A percentile compares a stretch with the other conserved stretches of the same genome.
These are phyloP conservation scores for Echinarachnius parma DNA, from an alignment of 53 echinoderm and acorn worm species.

Conservation along the genomic window DNA sequence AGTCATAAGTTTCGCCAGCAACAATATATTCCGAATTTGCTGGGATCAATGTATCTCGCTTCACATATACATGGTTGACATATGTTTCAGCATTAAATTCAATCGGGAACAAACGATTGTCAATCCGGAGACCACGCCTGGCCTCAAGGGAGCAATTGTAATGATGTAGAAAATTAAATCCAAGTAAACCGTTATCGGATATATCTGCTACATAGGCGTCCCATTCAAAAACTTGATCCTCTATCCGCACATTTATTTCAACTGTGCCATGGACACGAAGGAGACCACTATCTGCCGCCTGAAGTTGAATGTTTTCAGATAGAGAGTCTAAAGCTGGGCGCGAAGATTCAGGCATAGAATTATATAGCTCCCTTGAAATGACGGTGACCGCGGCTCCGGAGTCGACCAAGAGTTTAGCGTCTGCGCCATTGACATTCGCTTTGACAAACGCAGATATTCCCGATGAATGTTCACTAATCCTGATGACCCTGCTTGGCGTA, in stretches of 20 bases:
- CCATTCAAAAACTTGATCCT: slow-evolving; percentile 16
- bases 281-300: slow-evolving; percentile 4
- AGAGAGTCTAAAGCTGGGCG: slow-evolving; percentile 25
- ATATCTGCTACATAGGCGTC: slow-evolving; percentile 24
- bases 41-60: slow-evolving; percentile 16
- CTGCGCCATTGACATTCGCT: too few species aligned
- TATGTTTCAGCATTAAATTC: not conserved
- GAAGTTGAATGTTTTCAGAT: slow-evolving; percentile 10
- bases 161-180: slow-evolving; percentile 25
- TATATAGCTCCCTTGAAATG: slow-evolving; percentile 12
- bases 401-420: slow-evolving; percentile 33
- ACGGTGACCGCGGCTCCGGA: slow-evolving; percentile 35
- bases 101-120: slow-evolving; percentile 13
- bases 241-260: slow-evolving; percentile 7
- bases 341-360: not conserved
- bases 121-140: slow-evolving; percentile 27
- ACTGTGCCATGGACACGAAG: slow-evolving; percentile 20
- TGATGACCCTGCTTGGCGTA: not conserved
- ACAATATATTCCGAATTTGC: slow-evolving; percentile 29
- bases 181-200: slow-evolving; percentile 22
- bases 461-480: slow-evolving; percentile 2
- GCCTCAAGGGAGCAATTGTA: slow-evolving; percentile 25
- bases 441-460: not conserved
- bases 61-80: slow-evolving; percentile 26
- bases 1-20: not conserved